phyloP scores from a whole-genome alignment of 2,113 vertebrate species.

The Manacus vitellinus region DNA sequence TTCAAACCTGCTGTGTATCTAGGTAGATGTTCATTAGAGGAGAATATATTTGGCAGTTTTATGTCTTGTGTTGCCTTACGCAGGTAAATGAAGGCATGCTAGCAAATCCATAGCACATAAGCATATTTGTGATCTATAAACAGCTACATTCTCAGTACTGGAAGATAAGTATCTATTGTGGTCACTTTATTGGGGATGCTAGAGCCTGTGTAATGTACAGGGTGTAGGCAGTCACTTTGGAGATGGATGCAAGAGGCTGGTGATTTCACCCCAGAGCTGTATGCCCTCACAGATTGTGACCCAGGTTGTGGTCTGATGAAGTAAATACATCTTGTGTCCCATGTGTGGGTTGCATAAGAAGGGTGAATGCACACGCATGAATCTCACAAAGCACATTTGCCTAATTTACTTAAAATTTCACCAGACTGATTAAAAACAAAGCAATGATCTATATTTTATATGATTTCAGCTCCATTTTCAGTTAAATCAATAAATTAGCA shows the following conservation, averaged over 20 bases:
- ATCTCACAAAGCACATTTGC: background rate
- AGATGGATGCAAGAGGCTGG: background rate
- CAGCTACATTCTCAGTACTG: background rate
- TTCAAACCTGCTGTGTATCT: background rate
- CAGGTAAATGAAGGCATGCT: background rate
- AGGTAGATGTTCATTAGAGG: background rate
- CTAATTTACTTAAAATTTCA: background rate
- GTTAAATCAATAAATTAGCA: background rate
- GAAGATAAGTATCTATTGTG: background rate
- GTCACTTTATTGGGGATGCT: too few species aligned
- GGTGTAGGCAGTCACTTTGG: background rate
- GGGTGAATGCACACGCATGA: background rate
- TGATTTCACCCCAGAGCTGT: background rate
- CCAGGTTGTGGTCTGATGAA: background rate
- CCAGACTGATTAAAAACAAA: background rate
- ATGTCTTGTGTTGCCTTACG: background rate
- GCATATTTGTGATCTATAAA: background rate
- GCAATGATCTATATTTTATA: background rate
- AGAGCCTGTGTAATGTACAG: background rate
- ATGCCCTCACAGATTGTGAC: background rate
- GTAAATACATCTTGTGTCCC: background rate
- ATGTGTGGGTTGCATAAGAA: background rate
- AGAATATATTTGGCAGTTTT: background rate
- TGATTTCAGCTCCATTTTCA: background rate
- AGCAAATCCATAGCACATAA: background rate